Percentiles rank a stretch among this genome's conserved stretches.
Evolutionary conservation across 2,113 vertebrate genomes (phyloP).

Genomic region (Nettapus auritus): DNA sequence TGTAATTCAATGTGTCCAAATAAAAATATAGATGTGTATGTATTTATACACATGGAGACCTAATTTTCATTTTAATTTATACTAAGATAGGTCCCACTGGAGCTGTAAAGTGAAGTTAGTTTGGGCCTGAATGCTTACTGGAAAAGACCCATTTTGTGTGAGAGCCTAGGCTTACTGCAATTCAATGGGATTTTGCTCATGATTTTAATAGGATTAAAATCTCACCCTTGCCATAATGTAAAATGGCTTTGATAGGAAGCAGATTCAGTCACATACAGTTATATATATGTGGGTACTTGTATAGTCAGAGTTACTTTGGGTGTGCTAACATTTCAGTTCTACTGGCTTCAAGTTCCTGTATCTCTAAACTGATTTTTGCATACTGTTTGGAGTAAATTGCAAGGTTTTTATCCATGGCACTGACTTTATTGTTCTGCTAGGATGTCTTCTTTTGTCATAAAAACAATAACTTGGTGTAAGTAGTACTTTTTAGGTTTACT

Average conservation of each 20-base stretch:
- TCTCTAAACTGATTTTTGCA: slow-evolving; percentile 3
- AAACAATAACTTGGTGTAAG: slow-evolving; percentile 83
- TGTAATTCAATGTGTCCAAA: neutral
- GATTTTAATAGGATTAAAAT: slow-evolving; percentile 22
- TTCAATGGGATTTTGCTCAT: neutral
- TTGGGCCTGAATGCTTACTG: neutral
- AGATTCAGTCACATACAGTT: neutral
- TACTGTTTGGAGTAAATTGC: slow-evolving; percentile 74
- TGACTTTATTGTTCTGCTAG: slow-evolving; percentile 79
- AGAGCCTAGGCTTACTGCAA: neutral
- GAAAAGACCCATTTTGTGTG: neutral
- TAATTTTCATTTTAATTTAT: slow-evolving; percentile 22
- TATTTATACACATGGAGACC: neutral
- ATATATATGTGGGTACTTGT: neutral
- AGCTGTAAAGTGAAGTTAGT: neutral
- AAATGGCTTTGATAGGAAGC: neutral
- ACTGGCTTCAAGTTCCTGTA: slow-evolving; percentile 15
- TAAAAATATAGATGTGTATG: neutral
- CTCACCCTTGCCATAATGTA: neutral
- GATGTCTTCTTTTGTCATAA: slow-evolving; percentile 80
- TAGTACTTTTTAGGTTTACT: slow-evolving; percentile 83
- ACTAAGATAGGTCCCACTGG: neutral
- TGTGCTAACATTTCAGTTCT: neutral
- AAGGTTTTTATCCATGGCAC: slow-evolving; percentile 69
- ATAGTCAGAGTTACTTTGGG: neutral